Base-by-base conservation (phyloP, 2,888 invertebrate species). In the Psococerastis gibbosa region DNA sequence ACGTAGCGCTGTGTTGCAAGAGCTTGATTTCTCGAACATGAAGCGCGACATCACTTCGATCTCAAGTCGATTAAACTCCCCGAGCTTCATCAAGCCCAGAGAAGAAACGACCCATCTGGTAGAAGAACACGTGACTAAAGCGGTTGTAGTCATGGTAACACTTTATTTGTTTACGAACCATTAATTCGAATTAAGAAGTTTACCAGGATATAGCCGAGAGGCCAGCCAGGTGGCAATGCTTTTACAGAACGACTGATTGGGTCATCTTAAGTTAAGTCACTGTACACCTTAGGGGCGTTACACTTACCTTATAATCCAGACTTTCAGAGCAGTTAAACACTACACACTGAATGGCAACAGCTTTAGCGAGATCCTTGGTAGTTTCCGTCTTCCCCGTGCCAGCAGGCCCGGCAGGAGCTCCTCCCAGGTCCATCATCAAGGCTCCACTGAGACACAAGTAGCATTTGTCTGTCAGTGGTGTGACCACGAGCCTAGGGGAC, bases 301-400 rank as follows among this genome's bases (percentile, higher is more conserved):
- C 45, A 34, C 43, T 44, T 53, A 66, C 68, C 58, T 66, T 68
- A 50, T 65, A 70, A 53, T 70, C 69, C 11, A 70, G 56, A 45
- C 81, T 85, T 62, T 88, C 87, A 0, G 87, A 87, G 55, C 88
- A 89, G 60, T 89, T 89, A 57, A 89, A 89, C 1, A 89, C 88
- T 0, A 89, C 85, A 56, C 88, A 89, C 59, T 85, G 85, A 51
- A 85, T 80, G 3, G 88, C 88, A 23, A 88, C 60, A 0, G 85
- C 75, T 60, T 89, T 89, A 6, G 85, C 84, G 52, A 89, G 63
- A 64, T 88, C 88, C 57, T 88, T 89, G 0, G 85, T 87, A 1
- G 87, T 88, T 60, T 89, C 88, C 0, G 88, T 89, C 63, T 89
- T 89, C 20, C 88, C 88, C 0, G 87, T 88, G 9, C 82, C 87